Percentiles rank a stretch among this genome's conserved stretches.
phyloP scores from a whole-genome alignment of 2,797 vertebrate species.

The Paedocypris micromegethes region DNA sequence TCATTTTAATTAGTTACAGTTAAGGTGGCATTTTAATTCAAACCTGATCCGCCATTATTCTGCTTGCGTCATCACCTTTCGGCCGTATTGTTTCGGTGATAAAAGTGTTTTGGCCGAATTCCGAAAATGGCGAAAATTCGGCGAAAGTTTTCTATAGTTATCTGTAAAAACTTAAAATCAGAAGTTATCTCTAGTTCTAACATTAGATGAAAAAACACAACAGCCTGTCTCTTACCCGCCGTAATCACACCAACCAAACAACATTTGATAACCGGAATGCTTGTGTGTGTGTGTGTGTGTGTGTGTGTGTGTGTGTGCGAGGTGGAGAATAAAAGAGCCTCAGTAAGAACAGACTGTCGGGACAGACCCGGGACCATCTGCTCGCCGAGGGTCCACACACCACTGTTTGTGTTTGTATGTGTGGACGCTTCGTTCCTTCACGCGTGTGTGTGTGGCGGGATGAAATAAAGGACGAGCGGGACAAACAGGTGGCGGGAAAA shows the following conservation, averaged over 20 bases:
- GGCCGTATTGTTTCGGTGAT: too few species aligned
- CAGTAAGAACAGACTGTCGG: constrained; percentile 34
- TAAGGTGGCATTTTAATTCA: too few species aligned
- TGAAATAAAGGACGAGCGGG: background rate
- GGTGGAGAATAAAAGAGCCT: constrained; percentile 11
- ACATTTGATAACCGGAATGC: constrained; percentile 27
- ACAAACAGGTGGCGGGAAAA: constrained; percentile 3
- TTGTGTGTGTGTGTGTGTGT: constrained; percentile 6
- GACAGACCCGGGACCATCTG: constrained; percentile 34
- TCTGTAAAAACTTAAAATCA: too few species aligned
- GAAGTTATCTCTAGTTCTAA: background rate
- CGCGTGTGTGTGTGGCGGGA: background rate
- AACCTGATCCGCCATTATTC: too few species aligned
- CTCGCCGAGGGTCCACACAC: constrained; percentile 11
- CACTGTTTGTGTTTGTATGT: constrained; percentile 13
- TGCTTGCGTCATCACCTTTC: too few species aligned
- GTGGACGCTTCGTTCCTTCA: constrained; percentile 1
- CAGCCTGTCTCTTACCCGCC: constrained; percentile 30
- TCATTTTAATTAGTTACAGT: too few species aligned
- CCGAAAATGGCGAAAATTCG: too few species aligned
- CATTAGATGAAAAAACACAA: constrained; percentile 36
- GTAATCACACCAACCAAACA: constrained; percentile 33
- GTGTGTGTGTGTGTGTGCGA: constrained; percentile 6
- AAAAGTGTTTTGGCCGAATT: too few species aligned
- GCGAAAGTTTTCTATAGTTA: too few species aligned